These are phyloP conservation scores for Lepidurus apus DNA, from an alignment of 1,140 invertebrate species.

Conservation along the genomic window DNA sequence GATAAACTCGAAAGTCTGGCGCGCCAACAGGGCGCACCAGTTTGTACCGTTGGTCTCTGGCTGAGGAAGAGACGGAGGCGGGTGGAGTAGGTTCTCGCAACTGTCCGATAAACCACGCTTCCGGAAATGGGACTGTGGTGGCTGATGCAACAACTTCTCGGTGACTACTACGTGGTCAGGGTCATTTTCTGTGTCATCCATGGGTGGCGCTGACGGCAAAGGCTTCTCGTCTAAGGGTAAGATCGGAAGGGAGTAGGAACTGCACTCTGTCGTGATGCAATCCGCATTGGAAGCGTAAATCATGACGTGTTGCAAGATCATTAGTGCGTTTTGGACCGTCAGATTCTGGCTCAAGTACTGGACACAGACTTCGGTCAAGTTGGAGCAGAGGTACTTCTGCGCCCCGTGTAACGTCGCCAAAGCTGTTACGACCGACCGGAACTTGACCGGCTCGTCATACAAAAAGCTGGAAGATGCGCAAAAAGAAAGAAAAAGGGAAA, in stretches of 20 bases:
- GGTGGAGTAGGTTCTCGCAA: not conserved
- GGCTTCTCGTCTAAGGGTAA: slow-evolving; percentile 34
- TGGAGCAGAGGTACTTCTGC: slow-evolving; percentile 60
- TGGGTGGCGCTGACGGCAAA: slow-evolving; percentile 38
- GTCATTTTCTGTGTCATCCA: slow-evolving; percentile 22
- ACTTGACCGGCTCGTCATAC: slow-evolving; percentile 55
- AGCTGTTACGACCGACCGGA: slow-evolving; percentile 58
- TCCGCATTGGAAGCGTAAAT: slow-evolving; percentile 41
- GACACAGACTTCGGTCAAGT: slow-evolving; percentile 56
- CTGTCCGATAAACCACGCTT: not conserved
- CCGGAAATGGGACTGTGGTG: not conserved
- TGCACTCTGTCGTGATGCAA: not conserved
- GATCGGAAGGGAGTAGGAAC: slow-evolving; percentile 31
- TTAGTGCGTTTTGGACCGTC: slow-evolving; percentile 47
- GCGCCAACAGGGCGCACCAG: slow-evolving; percentile 53
- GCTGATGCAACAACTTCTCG: not conserved
- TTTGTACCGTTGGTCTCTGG: slow-evolving; percentile 30
- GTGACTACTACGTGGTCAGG: not conserved
- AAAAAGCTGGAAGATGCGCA: slow-evolving; percentile 49
- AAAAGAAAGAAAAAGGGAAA: slow-evolving; percentile 32
- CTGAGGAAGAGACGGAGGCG: not conserved
- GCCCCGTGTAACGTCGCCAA: slow-evolving; percentile 59
- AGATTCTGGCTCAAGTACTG: slow-evolving; percentile 52
- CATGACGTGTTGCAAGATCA: slow-evolving; percentile 48
- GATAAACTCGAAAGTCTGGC: slow-evolving; percentile 55